A percentile compares a stretch with the other conserved stretches of the same genome.
These are phyloP conservation scores for Embidobia sp. DNA, from an alignment of 2,888 invertebrate species.

Conservation along the genomic window DNA sequence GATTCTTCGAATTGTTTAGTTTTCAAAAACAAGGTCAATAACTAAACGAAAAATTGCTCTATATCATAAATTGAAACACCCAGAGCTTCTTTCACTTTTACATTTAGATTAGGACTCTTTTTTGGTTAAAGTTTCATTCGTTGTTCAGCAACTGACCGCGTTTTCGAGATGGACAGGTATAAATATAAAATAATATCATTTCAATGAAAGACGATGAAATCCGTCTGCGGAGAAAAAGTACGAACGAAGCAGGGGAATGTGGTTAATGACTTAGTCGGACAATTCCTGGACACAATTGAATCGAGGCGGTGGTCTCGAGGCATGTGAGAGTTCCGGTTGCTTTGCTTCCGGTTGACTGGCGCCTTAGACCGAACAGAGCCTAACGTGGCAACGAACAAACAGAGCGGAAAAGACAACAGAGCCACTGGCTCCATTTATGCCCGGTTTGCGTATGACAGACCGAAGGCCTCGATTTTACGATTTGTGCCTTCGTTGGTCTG, in stretches of 20 bases:
- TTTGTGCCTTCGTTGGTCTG: no score
- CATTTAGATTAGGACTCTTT: no score
- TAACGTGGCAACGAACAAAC: conserved; percentile 54
- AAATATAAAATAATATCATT: no score
- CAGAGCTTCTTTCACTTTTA: no score
- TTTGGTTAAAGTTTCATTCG: no score
- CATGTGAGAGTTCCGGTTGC: conserved; percentile 60
- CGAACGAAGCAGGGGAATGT: conserved; percentile 15
- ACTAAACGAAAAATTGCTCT: no score
- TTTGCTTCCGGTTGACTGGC: conserved; percentile 65
- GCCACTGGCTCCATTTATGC: conserved; percentile 48
- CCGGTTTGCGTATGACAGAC: background rate
- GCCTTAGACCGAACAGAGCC: conserved; percentile 49
- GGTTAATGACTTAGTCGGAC: conserved; percentile 49
- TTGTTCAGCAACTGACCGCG: no score
- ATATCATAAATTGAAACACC: no score
- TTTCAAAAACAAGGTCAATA: no score
- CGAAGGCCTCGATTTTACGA: no score
- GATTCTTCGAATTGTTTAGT: no score
- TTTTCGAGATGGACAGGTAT: no score
- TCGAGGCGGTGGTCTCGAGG: conserved; percentile 47
- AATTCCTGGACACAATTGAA: conserved; percentile 35
- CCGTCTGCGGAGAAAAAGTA: conserved; percentile 1
- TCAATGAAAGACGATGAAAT: conserved; percentile 35
- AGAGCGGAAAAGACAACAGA: conserved; percentile 65